These are phyloP conservation scores for Molossus alvarezi DNA, from an alignment of 2,797 vertebrate genomes.

Conservation along the genomic window DNA sequence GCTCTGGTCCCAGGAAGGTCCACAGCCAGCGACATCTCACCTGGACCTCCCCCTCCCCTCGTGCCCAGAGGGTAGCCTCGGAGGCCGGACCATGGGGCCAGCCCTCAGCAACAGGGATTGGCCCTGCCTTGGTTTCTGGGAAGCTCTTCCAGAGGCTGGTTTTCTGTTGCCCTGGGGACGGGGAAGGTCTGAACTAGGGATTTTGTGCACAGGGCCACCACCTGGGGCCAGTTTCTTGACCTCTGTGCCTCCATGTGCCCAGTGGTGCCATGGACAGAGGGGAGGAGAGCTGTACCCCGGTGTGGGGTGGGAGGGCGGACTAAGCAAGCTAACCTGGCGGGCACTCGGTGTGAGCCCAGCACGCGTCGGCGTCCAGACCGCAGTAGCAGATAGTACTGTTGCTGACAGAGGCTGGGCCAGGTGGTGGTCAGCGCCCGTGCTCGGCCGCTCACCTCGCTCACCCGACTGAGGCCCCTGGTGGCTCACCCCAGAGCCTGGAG, in stretches of 20 bases:
- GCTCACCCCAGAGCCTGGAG: background rate
- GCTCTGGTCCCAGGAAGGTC: background rate
- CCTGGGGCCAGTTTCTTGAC: background rate
- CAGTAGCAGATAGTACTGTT: background rate
- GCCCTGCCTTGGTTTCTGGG: background rate
- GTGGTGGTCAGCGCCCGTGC: background rate
- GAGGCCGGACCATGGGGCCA: too few species aligned
- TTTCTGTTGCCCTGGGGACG: background rate
- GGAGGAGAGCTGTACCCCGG: too few species aligned
- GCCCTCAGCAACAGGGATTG: background rate
- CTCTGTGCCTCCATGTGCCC: background rate
- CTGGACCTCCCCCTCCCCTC: background rate
- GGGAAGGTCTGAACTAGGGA: background rate
- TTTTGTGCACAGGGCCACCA: background rate
- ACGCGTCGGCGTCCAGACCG: background rate
- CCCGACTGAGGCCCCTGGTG: background rate
- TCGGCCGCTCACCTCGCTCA: background rate
- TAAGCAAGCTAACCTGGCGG: background rate
- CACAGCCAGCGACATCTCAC: rapidly evolving
- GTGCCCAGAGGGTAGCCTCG: rapidly evolving
- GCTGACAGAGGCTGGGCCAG: background rate
- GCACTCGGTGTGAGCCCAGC: background rate
- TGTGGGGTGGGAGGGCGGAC: rapidly evolving
- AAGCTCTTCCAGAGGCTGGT: background rate
- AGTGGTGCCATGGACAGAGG: background rate